A percentile compares a stretch with the other conserved stretches of the same genome.
These are phyloP conservation scores for Halocaridina rubra DNA, from an alignment of 2,888 invertebrate genomes.

Conservation along the genomic window DNA sequence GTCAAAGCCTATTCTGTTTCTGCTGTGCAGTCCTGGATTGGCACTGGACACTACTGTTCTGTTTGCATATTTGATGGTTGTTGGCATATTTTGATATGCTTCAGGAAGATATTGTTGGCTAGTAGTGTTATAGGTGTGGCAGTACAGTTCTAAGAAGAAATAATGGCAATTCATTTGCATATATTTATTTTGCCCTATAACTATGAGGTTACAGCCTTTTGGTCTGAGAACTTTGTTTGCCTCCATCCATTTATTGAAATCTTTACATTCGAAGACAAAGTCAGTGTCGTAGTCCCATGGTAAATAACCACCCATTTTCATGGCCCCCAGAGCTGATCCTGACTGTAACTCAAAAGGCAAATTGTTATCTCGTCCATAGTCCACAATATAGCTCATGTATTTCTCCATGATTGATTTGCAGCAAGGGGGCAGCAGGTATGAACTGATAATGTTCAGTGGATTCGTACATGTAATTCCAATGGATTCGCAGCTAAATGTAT, in stretches of 20 bases:
- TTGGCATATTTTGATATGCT: constrained; percentile 63
- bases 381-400: constrained; percentile 64
- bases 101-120: constrained; percentile 46
- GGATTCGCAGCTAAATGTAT: neutral
- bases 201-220: constrained; percentile 6
- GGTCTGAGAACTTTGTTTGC: neutral
- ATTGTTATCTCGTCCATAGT: constrained; percentile 63
- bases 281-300: constrained; percentile 68
- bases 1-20: constrained; percentile 67
- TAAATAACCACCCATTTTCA: constrained; percentile 66
- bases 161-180: neutral
- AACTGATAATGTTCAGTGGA: neutral
- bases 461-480: constrained; percentile 1
- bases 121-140: neutral
- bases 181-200: neutral
- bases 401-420: constrained; percentile 65
- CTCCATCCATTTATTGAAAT: constrained; percentile 22
- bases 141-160: neutral
- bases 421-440: constrained; percentile 65
- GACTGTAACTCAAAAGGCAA: constrained; percentile 66
- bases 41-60: constrained; percentile 66
- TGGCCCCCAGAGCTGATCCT: constrained; percentile 67
- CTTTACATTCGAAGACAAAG: constrained; percentile 63
- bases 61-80: constrained; percentile 65
- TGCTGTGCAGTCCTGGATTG: constrained; percentile 67